Evolutionary conservation across 2,113 vertebrate species (phyloP), one percentile per base, ranked within the genome.

Genomic region (Chionodraco myersi): DNA sequence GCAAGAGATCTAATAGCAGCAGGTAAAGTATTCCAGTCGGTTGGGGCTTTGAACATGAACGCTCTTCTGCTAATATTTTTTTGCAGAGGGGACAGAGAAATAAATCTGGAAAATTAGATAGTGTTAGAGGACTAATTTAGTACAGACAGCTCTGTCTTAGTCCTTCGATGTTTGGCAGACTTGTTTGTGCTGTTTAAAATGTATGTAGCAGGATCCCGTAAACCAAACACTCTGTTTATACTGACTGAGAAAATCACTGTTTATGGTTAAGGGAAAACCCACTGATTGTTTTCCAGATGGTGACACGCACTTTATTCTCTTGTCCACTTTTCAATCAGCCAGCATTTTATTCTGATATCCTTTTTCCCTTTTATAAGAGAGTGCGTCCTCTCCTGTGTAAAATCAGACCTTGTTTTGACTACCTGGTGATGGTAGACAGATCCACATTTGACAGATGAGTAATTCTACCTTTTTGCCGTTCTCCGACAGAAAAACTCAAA

Each of bases 391-490:
- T 36, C 49, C 78, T 54, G 61, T 66, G 44, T 77, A 45, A 71
- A 82, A 79, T 75, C 52, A 71, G 59, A 52, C 73, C 51, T 47
- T 82, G 77, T 79, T 87, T 87, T 78, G 52, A 79, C 66, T 54
- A 66, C 21, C 41, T 57, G 15, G 10, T 51, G 77, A 64, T 1
- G 6, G 51, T 13, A 30, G 34, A 56, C 74, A 64, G 26, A 51
- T 34, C 52, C 16, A 7, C 16, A 30, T 60, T 16, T 59, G 75
- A 83, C 56, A 57, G 69, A 67, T 41, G 6, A 41, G 36, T 68
- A 11, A 13, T 69, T 52, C 5, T 41, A 41, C n/a, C 45, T 64
- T 62, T 18, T 18, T 26, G 23, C 61, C 0, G 12, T 59, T 23
- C 45, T 26, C 57, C 14, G 15, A 58, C 23, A 57, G 14, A 73